Evolutionary conservation across 2,797 vertebrate species (phyloP).

Genomic region (Loriculus beryllinus): DNA sequence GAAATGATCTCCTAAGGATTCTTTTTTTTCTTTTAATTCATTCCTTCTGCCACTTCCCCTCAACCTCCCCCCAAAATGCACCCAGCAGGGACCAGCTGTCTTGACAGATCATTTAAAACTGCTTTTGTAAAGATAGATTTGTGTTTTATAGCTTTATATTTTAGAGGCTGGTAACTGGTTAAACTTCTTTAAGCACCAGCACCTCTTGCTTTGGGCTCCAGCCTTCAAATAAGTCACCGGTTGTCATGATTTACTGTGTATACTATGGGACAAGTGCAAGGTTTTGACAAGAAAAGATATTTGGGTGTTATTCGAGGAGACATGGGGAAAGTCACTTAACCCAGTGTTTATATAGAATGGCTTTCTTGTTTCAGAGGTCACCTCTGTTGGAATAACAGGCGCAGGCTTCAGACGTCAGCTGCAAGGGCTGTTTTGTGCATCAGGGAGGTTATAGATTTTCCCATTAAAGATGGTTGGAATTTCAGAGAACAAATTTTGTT

Average conservation of each 20-base stretch:
- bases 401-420: constrained; percentile 31
- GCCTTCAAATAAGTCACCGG: constrained; percentile 31
- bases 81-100: not conserved
- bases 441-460: constrained; percentile 7
- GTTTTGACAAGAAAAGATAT: constrained; percentile 67
- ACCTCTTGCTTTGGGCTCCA: constrained; percentile 47
- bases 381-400: constrained; percentile 51
- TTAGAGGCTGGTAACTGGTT: constrained; percentile 38
- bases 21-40: not conserved
- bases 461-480: not conserved
- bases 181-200: constrained; percentile 26
- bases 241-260: constrained; percentile 56
- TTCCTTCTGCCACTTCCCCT: not conserved
- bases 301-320: constrained; percentile 61
- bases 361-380: constrained; percentile 55
- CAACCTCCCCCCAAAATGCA: not conserved
- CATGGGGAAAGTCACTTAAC: constrained; percentile 47
- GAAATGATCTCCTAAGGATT: not conserved
- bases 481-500: constrained; percentile 13
- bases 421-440: not conserved
- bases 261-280: constrained; percentile 39
- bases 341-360: constrained; percentile 53
- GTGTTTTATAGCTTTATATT: constrained; percentile 52
- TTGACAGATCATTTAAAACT: constrained; percentile 38
- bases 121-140: constrained; percentile 29